Percentiles rank a stretch among this genome's conserved stretches.
Conservation (phyloP, 30 jellyfish, hydroid and myxozoan genomes). For the Morbakka virulenta region DNA sequence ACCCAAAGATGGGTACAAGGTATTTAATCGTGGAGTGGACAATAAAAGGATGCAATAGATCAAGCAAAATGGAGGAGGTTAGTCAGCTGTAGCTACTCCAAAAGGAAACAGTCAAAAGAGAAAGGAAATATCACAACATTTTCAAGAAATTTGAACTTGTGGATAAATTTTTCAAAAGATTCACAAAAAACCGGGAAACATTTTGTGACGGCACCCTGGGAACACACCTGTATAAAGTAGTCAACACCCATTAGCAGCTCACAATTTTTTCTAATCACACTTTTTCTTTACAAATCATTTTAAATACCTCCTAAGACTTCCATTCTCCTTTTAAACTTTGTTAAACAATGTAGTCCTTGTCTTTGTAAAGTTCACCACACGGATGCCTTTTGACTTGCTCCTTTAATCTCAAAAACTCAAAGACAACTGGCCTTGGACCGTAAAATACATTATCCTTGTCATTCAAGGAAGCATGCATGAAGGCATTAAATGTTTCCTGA, state of each 20-base stretch:
- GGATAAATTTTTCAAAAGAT: conserved; percentile 4
- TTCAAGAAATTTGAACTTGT: not conserved
- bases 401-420: conserved; percentile 19
- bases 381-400: conserved; percentile 36
- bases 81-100: too few species aligned
- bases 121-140: not conserved
- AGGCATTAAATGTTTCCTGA: conserved; percentile 11
- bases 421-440: conserved; percentile 55
- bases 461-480: conserved; percentile 35
- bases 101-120: too few species aligned
- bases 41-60: too few species aligned
- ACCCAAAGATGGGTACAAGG: too few species aligned
- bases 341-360: not conserved
- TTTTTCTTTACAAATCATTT: not conserved
- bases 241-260: not conserved
- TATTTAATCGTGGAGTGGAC: too few species aligned
- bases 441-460: conserved; percentile 41
- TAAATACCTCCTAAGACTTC: not conserved
- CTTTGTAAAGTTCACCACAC: conserved; percentile 25
- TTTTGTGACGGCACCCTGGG: not conserved
- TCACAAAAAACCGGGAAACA: not conserved
- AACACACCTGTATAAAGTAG: not conserved
- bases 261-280: not conserved
- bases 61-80: too few species aligned
- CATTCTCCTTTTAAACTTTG: not conserved